Conservation (phyloP, 2,113 vertebrate species). For the Falco punctatus region DNA sequence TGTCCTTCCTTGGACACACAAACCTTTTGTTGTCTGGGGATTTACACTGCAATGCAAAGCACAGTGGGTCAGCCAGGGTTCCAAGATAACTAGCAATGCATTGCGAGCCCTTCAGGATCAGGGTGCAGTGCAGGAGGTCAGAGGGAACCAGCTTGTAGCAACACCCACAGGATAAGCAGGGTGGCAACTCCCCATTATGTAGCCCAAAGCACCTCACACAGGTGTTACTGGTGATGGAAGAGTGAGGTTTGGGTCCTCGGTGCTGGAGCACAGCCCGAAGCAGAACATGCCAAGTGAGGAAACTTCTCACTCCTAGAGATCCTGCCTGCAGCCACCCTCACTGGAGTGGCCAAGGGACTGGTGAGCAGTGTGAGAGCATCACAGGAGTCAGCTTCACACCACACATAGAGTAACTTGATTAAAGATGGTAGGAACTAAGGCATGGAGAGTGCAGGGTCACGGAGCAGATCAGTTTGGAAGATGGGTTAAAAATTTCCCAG, state of each 20-base stretch:
- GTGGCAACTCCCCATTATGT: neutral
- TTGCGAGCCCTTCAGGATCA: neutral
- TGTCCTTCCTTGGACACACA: neutral
- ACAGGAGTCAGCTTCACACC: neutral
- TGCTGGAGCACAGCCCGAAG: neutral
- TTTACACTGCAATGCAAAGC: neutral
- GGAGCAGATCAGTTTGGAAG: neutral
- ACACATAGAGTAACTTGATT: fast-evolving
- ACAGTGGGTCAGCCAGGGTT: neutral
- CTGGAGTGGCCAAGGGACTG: too few species aligned
- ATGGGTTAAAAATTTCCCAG: neutral
- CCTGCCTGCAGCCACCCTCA: neutral
- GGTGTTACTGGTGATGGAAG: neutral
- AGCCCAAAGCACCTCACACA: neutral
- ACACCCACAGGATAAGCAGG: neutral
- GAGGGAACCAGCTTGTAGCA: neutral
- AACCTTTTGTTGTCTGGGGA: neutral
- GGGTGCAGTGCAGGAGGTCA: neutral
- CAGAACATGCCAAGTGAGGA: neutral
- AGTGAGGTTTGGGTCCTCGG: fast-evolving
- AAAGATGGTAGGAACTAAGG: neutral
- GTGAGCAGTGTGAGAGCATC: neutral
- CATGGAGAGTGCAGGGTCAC: neutral
- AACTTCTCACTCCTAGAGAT: neutral
- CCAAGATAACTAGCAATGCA: neutral